Evolutionary conservation across 2,888 invertebrate genomes (phyloP), one percentile per base, ranked within the genome.

Genomic region (Meloe dianella): DNA sequence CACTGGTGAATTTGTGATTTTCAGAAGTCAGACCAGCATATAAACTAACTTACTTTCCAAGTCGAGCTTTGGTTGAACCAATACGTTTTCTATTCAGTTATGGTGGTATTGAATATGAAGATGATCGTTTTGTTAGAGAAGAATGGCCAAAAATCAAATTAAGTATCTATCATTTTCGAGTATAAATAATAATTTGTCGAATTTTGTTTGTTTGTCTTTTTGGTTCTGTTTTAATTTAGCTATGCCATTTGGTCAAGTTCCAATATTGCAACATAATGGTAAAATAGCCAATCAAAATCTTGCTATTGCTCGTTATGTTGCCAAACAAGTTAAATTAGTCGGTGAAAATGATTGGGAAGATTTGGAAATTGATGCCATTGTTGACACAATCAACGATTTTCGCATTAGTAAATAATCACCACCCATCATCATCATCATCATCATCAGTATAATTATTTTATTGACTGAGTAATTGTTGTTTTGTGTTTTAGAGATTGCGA

Each of bases 241-340:
- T 67, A 89, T 86, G 85, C 90, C 90, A 30, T 90, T 89, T 78
- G 90, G 90, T 0, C 88, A 89, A 79, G 80, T 89, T 69, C 91
- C 91, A 0, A 80, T 89, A 0, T 75, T 91, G 65, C 89, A 89
- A 80, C 83, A 89, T 12, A 88, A 90, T 67, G 91, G 89, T n/a
- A 89, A 89, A 78, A 79, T 84, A 71, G 84, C 87, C 69, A 85
- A 88, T 32, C 91, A 91, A 78, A 88, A 89, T 51, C 64, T 83
- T 2, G 87, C 91, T 9, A 89, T 91, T 69, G 78, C 84, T 32
- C 86, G 91, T 47, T 91, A 89, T 80, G 81, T 91, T 56, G 91
- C 88, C 5, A 88, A 86, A 78, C 85, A 89, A 78, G 86, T 85
- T 66, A 87, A 86, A 14, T 80, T 91, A n/a, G 82, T 82, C 9